Base-by-base conservation (phyloP, 2,797 vertebrate genomes). In the Xenopus petersii region DNA sequence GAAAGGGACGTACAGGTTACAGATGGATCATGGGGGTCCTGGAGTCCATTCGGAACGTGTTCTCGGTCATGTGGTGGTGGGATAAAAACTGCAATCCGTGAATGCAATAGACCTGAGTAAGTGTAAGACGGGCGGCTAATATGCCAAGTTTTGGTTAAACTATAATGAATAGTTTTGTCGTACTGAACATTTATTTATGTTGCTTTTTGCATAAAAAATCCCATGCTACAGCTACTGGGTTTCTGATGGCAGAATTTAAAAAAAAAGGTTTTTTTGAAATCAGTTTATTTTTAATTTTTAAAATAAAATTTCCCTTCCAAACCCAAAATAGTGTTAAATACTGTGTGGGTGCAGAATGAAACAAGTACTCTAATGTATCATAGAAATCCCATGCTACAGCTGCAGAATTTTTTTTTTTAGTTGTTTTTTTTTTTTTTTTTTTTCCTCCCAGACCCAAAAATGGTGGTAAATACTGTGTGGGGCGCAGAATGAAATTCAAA, bases 31-130 rank as follows among this genome's bases (percentile, higher is more conserved):
- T 99, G 98, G 98, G 98, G 97, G 15, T 91, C 93, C 0, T 99
- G 98, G 98, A 98, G 94, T 84, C 96, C 93, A n/a, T 99, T 98
- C 0, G 97, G 96, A 82, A 92, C 91, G 79, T 99, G 98, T 86
- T 98, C 97, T 0, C 92, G 98, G 80, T 95, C 95, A 0, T 99
- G 98, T 0, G 94, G 97, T 0, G 97, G 97, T 0, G 97, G 97
- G 79, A 97, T 99, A 87, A 98, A 96, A 90, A 95, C 92, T 0
- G 94, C 96, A 0, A 87, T 92, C 51, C 92, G 98, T 0, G 97
- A 99, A 82, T 99, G 98, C 93, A 96, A 97, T 94, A 87, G 92
- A 86, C 98, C 98, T 3, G 91, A 93, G 98, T 99, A 89, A 98
- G 96, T 87, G 83, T 42, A 9, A 4, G 36, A 42, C 1, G 36